These are phyloP conservation scores for Leptocoma aspasia DNA, from an alignment of 2,113 vertebrate genomes.

Conservation along the genomic window DNA sequence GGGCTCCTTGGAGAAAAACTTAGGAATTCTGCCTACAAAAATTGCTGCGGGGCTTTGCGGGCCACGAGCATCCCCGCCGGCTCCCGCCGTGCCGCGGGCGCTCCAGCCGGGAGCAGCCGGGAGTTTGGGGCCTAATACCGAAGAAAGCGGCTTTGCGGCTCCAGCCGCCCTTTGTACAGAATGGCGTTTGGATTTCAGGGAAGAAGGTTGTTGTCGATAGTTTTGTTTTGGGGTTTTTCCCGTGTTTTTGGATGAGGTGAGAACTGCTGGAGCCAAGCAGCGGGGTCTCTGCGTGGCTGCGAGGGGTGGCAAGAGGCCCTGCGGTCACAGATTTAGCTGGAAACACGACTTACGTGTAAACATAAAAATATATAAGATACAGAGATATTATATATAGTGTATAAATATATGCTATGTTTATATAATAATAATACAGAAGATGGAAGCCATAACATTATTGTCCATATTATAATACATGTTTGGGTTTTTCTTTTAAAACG, in stretches of 20 bases:
- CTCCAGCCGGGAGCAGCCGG: not conserved
- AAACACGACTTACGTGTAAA: not conserved
- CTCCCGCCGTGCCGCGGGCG: not conserved
- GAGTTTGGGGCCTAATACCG: not conserved
- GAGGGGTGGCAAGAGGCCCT: not conserved
- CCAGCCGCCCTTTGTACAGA: not conserved
- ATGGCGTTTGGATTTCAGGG: not conserved
- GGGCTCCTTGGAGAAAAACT: not conserved
- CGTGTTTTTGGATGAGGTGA: not conserved
- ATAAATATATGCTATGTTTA: not conserved
- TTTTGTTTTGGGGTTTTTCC: not conserved
- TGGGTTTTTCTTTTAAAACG: not conserved
- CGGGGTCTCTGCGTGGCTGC: not conserved
- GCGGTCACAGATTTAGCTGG: not conserved
- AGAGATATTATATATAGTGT: not conserved
- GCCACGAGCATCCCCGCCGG: not conserved
- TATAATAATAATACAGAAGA: not conserved
- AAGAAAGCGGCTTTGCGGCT: not conserved
- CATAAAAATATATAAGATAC: not conserved
- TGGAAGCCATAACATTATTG: not conserved
- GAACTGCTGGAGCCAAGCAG: not conserved
- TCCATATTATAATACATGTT: too few species aligned
- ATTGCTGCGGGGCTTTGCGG: not conserved
- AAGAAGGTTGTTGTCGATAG: too few species aligned
- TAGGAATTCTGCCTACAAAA: not conserved